Evolutionary conservation across 2,113 vertebrate genomes (phyloP), one percentile per base, ranked within the genome.

Genomic region (Mobula hypostoma): DNA sequence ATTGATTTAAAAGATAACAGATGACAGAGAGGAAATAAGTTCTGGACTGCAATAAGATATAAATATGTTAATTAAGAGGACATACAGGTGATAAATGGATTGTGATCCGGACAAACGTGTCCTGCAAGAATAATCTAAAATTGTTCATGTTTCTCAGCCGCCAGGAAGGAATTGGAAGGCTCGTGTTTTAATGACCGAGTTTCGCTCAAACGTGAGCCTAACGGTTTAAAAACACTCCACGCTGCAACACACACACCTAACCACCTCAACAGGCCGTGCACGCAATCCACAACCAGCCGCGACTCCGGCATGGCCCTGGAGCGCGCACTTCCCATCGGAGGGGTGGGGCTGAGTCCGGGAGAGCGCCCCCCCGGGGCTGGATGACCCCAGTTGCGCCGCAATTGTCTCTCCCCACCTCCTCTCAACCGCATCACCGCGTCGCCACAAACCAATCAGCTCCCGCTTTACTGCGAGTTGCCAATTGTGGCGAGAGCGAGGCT

Each of bases 311-410:
- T 68, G n/a, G 87, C 87, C 36, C 9, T 9, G 12, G 61, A 0
- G 12, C 24, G 8, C 11, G 29, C 87, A 61, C 61, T 66, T 68
- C 61, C 87, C 94, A 94, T 80, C 88, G 63, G 61, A 94, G 91
- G 90, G 61, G n/a, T 27, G 94, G 85, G 70, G 94, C 68, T 61
- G 61, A 58, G 56, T 80, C 48, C 48, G 48, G 48, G 48, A 48
- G 48, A 94, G 95, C 95, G 95, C 95, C 95, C 93, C 95, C 48
- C 95, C 95, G 91, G 95, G 95, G 95, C 24, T 0, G 83, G 83
- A 87, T 58, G 83, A 87, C 83, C 0, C 11, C 24, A 0, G 2
- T 85, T 24, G 40, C 48, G 8, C 7, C 27, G 83, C 56, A 4
- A 61, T 61, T 24, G 24, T 85, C 68, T 17, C 68, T 11, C 29